Conservation (phyloP, 2,888 invertebrate genomes). For the Chirona hameri region DNA sequence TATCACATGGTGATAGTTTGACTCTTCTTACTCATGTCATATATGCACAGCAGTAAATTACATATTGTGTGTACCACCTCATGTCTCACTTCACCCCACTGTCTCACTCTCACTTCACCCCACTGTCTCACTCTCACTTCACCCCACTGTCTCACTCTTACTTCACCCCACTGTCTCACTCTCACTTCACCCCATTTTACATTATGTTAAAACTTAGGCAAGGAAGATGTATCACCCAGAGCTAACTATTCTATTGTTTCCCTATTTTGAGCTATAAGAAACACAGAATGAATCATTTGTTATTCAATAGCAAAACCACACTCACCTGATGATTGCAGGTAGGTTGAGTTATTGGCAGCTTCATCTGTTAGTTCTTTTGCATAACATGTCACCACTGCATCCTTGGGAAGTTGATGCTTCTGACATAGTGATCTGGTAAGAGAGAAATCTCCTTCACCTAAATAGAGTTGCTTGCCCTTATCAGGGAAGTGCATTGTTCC, state of each 20-base stretch:
- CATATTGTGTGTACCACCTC: background rate
- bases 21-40: background rate
- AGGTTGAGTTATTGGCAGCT: constrained; percentile 42
- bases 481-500: background rate
- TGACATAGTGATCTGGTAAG: constrained; percentile 49
- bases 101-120: too few species aligned
- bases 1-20: too few species aligned
- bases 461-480: constrained; percentile 44
- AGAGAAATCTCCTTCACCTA: constrained; percentile 58
- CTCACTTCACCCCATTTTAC: background rate
- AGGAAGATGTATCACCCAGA: too few species aligned
- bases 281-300: too few species aligned
- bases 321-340: constrained; percentile 42
- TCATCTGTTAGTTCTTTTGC: constrained; percentile 45
- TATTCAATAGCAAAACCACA: background rate
- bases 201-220: background rate
- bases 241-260: background rate
- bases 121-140: too few species aligned
- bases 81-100: background rate
- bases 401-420: constrained; percentile 41
- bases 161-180: too few species aligned
- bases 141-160: too few species aligned
- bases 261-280: too few species aligned
- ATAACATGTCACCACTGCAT: constrained; percentile 49
- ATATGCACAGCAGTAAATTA: background rate